Percentiles rank a stretch among this genome's conserved stretches.
phyloP scores from a whole-genome alignment of 2,797 vertebrate genomes.

The Halcyon chelicuti region DNA sequence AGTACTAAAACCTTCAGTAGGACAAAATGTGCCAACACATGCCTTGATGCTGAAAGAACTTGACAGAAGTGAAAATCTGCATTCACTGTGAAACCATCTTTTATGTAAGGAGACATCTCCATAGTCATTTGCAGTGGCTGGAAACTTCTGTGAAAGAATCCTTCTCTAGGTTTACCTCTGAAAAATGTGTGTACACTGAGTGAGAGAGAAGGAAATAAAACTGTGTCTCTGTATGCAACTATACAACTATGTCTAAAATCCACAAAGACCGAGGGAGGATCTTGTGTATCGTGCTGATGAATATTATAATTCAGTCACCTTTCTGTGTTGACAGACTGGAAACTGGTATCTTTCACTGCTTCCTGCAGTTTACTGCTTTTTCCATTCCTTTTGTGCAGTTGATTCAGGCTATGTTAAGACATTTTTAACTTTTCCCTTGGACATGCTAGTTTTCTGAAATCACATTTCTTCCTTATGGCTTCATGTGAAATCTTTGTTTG shows the following conservation, averaged over 20 bases:
- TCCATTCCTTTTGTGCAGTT: not conserved
- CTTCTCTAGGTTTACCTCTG: not conserved
- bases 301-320: not conserved
- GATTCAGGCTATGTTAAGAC: not conserved
- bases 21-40: not conserved
- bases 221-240: not conserved
- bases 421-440: not conserved
- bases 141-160: not conserved
- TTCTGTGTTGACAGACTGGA: not conserved
- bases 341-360: not conserved
- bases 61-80: not conserved
- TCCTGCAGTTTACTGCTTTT: not conserved
- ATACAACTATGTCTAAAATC: not conserved
- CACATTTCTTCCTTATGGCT: not conserved
- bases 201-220: not conserved
- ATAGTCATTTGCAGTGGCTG: not conserved
- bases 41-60: not conserved
- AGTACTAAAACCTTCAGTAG: not conserved
- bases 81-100: not conserved
- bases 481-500: not conserved
- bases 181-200: not conserved
- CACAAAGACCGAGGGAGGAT: not conserved
- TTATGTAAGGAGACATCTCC: not conserved
- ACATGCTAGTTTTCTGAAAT: not conserved
- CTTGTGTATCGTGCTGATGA: not conserved